phyloP scores from a whole-genome alignment of 1,140 invertebrate species.

The Tribolium madens region DNA sequence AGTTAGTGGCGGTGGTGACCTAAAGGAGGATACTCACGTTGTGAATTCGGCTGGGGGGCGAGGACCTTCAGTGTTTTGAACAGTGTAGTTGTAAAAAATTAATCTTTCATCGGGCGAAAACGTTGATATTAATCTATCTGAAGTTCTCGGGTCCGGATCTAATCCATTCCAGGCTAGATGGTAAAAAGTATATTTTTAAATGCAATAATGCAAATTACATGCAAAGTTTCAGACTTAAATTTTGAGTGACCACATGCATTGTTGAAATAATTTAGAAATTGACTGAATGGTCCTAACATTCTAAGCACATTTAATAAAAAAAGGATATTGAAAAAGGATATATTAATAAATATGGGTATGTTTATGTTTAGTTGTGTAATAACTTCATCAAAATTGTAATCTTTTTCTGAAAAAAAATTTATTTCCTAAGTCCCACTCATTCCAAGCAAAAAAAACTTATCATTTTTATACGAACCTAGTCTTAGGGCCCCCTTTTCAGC shows the following conservation, averaged over 20 bases:
- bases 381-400: constrained; percentile 41
- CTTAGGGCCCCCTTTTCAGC: constrained; percentile 49
- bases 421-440: constrained; percentile 28
- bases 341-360: constrained; percentile 45
- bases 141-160: constrained; percentile 69
- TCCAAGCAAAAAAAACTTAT: constrained; percentile 49
- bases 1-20: not conserved
- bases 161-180: constrained; percentile 64
- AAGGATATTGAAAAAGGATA: constrained; percentile 63
- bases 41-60: constrained; percentile 60
- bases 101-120: constrained; percentile 69
- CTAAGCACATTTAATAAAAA: constrained; percentile 51
- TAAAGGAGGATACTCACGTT: constrained; percentile 57
- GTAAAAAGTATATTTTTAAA: constrained; percentile 57
- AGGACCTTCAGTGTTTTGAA: constrained; percentile 65
- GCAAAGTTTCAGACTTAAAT: constrained; percentile 18
- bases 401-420: constrained; percentile 53
- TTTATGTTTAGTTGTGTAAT: constrained; percentile 39
- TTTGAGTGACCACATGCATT: not conserved
- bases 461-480: constrained; percentile 52
- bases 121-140: constrained; percentile 68
- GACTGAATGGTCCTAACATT: not conserved
- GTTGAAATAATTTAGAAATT: not conserved
- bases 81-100: constrained; percentile 68
- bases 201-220: constrained; percentile 43